Conservation (phyloP, 92 coral and sea anemone species). For the Heliopora coerulea region DNA sequence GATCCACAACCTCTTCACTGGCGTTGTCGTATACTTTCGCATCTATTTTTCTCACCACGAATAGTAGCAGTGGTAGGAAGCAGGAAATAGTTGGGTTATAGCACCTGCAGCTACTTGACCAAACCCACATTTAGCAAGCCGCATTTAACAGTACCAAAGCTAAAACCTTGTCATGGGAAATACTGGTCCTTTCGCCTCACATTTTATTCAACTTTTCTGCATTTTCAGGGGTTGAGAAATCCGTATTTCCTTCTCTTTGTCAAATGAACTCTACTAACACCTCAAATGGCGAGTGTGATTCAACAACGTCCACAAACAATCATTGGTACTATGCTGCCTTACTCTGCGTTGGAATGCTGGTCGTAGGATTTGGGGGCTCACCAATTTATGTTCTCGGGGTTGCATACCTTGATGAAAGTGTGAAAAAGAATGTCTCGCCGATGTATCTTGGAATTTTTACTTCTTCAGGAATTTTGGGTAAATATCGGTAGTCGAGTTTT, state of each 20-base stretch:
- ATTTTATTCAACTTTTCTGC: too few species aligned
- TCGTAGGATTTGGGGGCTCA: constrained; percentile 65
- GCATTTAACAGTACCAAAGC: too few species aligned
- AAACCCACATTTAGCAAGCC: too few species aligned
- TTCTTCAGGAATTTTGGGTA: constrained; percentile 53
- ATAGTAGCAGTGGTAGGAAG: too few species aligned
- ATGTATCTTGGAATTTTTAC: constrained; percentile 71
- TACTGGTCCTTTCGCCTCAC: too few species aligned
- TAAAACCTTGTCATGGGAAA: too few species aligned
- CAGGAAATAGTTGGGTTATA: too few species aligned
- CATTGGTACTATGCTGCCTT: constrained; percentile 30
- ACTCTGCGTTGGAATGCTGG: constrained; percentile 69
- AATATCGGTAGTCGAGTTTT: neutral
- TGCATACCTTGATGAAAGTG: constrained; percentile 76
- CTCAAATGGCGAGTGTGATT: neutral
- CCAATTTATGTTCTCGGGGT: constrained; percentile 70
- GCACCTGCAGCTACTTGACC: too few species aligned
- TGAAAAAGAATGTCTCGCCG: constrained; percentile 65
- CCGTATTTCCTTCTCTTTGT: neutral
- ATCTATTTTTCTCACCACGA: too few species aligned
- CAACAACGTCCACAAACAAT: neutral
- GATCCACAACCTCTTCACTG: too few species aligned
- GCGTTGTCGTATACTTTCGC: too few species aligned
- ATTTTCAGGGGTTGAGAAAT: neutral
- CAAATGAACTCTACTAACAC: neutral